phyloP scores from a whole-genome alignment of 2,888 invertebrate species.

The Caenorhabditis auriculariae region DNA sequence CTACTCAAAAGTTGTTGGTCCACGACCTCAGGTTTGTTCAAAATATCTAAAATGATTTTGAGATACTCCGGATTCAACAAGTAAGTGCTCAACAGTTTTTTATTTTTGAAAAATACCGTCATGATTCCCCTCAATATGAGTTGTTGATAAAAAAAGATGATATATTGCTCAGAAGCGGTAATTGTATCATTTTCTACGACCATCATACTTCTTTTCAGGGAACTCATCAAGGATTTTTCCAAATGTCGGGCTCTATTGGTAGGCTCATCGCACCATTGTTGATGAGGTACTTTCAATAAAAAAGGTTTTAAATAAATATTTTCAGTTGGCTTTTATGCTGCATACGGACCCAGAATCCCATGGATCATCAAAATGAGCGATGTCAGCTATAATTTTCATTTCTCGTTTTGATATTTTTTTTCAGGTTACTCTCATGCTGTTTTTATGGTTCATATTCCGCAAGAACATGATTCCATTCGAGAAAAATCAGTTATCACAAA shows the following conservation, averaged over 20 bases:
- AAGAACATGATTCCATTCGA: constrained; percentile 21
- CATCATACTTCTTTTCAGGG: constrained; percentile 12
- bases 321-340: constrained; percentile 12
- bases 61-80: too few species aligned
- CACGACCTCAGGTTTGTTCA: constrained; percentile 17
- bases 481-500: constrained; percentile 2
- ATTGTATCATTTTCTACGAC: too few species aligned
- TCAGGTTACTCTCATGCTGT: constrained; percentile 10
- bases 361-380: constrained; percentile 19
- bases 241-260: constrained; percentile 33
- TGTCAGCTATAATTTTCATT: constrained; percentile 4
- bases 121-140: too few species aligned
- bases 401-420: neutral
- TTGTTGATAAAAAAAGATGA: too few species aligned
- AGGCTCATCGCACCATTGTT: constrained; percentile 21
- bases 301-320: neutral
- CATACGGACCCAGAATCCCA: constrained; percentile 17
- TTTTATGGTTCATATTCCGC: constrained; percentile 16
- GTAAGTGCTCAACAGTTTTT: too few species aligned
- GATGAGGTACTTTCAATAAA: constrained; percentile 8
- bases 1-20: constrained; percentile 34
- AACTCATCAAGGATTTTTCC: constrained; percentile 38
- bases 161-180: too few species aligned
- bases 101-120: too few species aligned
- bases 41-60: too few species aligned